Evolutionary conservation across 2,113 vertebrate species (phyloP).

Genomic region (Petrocephalus microphthalmus): DNA sequence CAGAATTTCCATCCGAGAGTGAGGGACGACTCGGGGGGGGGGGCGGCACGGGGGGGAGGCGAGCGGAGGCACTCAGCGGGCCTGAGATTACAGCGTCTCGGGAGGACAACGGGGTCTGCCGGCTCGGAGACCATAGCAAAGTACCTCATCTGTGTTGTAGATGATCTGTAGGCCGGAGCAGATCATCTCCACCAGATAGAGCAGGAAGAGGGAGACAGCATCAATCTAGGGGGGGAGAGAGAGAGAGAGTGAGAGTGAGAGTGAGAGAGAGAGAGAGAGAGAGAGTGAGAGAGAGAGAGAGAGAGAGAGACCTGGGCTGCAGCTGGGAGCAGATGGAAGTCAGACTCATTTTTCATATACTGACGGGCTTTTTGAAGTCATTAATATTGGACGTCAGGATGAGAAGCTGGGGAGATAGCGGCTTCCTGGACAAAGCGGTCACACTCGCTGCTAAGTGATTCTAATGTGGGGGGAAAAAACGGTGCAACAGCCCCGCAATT

Average conservation of each 20-base stretch:
- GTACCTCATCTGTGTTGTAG: constrained; percentile 98
- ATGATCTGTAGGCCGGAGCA: constrained; percentile 93
- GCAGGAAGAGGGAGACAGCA: constrained; percentile 82
- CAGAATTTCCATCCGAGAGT: background rate
- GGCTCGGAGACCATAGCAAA: background rate
- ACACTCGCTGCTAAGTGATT: background rate
- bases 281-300: too few species aligned
- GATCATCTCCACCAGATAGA: constrained; percentile 98
- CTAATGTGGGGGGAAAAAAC: background rate
- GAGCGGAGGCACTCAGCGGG: background rate
- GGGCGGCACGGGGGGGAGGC: background rate
- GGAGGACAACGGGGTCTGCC: background rate
- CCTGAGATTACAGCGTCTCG: background rate
- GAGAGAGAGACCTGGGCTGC: too few species aligned
- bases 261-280: too few species aligned
- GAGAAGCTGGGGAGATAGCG: background rate
- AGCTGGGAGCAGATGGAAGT: too few species aligned
- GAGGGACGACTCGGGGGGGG: background rate
- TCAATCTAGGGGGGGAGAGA: constrained; percentile 70
- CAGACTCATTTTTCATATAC: background rate
- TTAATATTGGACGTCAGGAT: background rate
- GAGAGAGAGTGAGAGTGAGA: background rate
- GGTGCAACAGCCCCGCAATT: background rate
- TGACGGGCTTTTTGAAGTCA: background rate
- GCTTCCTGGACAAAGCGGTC: background rate